Evolutionary conservation across 2,113 vertebrate species (phyloP).

Genomic region (Phalacrocorax pelagicus): DNA sequence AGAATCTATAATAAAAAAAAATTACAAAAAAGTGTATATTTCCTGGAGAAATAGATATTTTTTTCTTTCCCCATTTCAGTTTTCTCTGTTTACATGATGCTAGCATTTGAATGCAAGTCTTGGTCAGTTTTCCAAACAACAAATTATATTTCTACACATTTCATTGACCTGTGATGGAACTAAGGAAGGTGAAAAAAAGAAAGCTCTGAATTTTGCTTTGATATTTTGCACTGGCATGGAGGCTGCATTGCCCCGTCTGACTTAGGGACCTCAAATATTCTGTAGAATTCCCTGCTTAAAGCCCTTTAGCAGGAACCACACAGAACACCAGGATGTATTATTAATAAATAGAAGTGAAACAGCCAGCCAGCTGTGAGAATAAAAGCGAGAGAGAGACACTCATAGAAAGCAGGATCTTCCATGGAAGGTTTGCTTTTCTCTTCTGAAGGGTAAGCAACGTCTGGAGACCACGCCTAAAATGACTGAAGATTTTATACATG

Average conservation of each 20-base stretch:
- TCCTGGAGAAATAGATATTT: neutral
- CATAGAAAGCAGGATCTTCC: neutral
- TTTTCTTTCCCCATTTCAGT: neutral
- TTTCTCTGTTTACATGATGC: neutral
- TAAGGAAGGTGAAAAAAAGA: neutral
- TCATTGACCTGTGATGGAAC: neutral
- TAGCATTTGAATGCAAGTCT: neutral
- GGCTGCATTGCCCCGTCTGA: neutral
- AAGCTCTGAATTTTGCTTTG: neutral
- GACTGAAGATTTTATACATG: neutral
- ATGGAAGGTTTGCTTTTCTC: neutral
- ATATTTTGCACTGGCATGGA: neutral
- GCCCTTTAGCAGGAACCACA: neutral
- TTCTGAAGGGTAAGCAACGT: neutral
- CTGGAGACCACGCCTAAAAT: neutral
- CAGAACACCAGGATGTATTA: neutral
- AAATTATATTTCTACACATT: neutral
- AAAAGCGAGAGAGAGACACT: neutral
- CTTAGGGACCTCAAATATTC: neutral
- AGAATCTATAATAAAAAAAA: neutral
- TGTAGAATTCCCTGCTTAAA: neutral
- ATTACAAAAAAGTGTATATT: neutral
- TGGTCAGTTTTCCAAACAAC: neutral
- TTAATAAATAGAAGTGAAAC: neutral
- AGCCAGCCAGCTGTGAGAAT: neutral